phyloP scores from a whole-genome alignment of 2,113 vertebrate genomes.

The Pseudorectes ferrugineus region DNA sequence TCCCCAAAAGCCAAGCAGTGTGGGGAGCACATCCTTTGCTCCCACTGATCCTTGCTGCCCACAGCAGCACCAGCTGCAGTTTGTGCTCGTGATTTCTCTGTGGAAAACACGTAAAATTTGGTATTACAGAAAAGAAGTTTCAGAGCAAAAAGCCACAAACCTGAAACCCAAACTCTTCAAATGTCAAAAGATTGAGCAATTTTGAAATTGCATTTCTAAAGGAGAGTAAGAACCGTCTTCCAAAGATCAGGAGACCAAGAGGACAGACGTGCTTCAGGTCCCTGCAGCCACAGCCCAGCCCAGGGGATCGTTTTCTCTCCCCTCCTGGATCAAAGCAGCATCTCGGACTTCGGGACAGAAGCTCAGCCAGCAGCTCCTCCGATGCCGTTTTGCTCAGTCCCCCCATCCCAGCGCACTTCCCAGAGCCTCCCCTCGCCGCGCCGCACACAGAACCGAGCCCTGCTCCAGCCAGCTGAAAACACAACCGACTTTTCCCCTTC shows the following conservation, averaged over 20 bases:
- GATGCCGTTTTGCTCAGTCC: neutral
- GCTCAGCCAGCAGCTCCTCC: neutral
- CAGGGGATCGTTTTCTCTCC: neutral
- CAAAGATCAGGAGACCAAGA: too few relatives aligned
- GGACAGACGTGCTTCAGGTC: too few relatives aligned
- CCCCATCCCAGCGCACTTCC: rapidly evolving
- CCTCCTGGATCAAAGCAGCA: neutral
- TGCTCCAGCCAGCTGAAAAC: neutral
- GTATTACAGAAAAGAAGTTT: neutral
- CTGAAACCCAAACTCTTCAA: neutral
- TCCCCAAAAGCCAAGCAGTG: neutral
- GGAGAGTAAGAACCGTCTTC: rapidly evolving
- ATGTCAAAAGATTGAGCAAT: neutral
- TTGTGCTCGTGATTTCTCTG: neutral
- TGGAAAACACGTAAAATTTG: neutral
- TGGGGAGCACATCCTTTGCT: neutral
- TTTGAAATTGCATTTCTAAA: neutral
- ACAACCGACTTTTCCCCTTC: neutral
- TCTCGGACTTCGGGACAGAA: neutral
- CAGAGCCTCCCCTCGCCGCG: rapidly evolving
- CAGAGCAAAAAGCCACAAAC: neutral
- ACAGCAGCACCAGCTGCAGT: neutral
- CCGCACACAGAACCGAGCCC: neutral
- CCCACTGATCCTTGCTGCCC: rapidly evolving
- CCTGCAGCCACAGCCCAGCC: neutral